Percentiles rank a stretch among this genome's conserved stretches.
These are phyloP conservation scores for Epinotia bilunana DNA, from an alignment of 2,888 invertebrate species.

Conservation along the genomic window DNA sequence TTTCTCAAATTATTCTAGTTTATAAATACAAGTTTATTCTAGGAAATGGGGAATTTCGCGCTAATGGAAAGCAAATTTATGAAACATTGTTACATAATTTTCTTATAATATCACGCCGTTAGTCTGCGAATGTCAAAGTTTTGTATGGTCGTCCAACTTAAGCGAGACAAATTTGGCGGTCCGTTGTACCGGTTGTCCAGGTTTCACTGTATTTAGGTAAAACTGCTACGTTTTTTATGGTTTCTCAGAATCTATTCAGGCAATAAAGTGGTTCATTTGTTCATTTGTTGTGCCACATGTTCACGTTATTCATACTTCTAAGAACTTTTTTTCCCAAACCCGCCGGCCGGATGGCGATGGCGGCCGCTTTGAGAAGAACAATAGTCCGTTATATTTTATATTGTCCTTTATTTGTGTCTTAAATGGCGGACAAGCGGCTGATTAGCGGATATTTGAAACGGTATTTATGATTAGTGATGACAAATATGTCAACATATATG, in stretches of 20 bases:
- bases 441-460: constrained; percentile 10
- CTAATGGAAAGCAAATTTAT: too few species aligned
- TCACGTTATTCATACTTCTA: constrained; percentile 24
- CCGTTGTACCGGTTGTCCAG: too few species aligned
- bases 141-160: too few species aligned
- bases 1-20: too few species aligned
- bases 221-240: too few species aligned
- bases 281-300: constrained; percentile 16
- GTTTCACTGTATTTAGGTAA: too few species aligned
- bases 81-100: too few species aligned
- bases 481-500: not conserved
- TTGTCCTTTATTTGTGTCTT: constrained; percentile 19
- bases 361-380: constrained; percentile 37
- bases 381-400: constrained; percentile 25
- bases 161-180: too few species aligned
- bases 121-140: too few species aligned
- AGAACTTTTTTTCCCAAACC: constrained; percentile 23
- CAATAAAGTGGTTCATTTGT: constrained; percentile 13
- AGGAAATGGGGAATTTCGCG: too few species aligned
- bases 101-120: too few species aligned
- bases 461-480: not conserved
- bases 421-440: constrained; percentile 5
- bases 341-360: constrained; percentile 25
- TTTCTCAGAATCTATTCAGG: not conserved
- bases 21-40: too few species aligned